A percentile compares a stretch with the other conserved stretches of the same genome.
phyloP scores from a whole-genome alignment of 2,797 vertebrate species.

The Lacerta agilis region DNA sequence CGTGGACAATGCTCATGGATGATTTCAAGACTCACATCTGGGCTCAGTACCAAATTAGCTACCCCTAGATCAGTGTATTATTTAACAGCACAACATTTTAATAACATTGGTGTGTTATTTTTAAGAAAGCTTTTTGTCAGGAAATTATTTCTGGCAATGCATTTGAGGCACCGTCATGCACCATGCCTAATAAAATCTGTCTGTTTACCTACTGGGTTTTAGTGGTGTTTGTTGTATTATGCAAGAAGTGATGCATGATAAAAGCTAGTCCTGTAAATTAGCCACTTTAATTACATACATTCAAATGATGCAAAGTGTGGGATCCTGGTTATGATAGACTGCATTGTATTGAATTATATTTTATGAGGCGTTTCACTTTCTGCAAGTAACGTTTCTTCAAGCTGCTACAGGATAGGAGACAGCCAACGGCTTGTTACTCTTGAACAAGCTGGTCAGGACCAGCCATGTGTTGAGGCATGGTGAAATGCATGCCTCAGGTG shows the following conservation, averaged over 20 bases:
- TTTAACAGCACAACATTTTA: neutral
- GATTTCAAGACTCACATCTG: no score
- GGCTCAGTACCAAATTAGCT: no score
- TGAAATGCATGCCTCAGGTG: no score
- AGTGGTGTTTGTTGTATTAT: conserved; percentile 23
- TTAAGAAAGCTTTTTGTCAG: neutral
- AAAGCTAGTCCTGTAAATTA: conserved; percentile 8
- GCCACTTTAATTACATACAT: conserved; percentile 17
- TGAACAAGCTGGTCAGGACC: neutral
- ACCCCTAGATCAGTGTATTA: neutral
- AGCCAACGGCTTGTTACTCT: neutral
- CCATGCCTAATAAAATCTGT: neutral
- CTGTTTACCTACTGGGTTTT: neutral
- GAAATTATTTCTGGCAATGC: neutral
- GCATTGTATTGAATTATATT: conserved; percentile 11
- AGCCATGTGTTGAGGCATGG: no score
- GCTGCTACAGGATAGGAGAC: no score
- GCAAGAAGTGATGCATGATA: conserved; percentile 2
- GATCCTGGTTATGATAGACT: neutral
- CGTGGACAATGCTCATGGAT: no score
- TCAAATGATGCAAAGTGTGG: neutral
- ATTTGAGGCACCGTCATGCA: neutral
- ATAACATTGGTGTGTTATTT: neutral
- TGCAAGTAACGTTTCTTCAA: neutral
- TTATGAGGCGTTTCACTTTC: conserved; percentile 32